Conservation (phyloP, 2,888 invertebrate genomes). For the Xestobium rufovillosum region DNA sequence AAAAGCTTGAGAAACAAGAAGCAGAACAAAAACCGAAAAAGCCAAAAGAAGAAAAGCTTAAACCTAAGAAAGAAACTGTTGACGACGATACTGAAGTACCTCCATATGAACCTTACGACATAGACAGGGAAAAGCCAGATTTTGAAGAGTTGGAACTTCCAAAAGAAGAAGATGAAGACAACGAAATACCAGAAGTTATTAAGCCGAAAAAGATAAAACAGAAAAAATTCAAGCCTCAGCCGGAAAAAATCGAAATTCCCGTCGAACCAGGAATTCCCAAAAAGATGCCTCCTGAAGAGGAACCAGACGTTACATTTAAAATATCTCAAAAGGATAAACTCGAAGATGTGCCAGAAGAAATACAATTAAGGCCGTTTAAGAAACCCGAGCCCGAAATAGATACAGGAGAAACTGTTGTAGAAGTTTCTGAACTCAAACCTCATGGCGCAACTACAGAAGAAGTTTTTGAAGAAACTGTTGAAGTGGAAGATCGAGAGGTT, state of each 20-base stretch:
- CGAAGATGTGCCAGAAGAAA: slow-evolving; percentile 26
- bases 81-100: slow-evolving; percentile 32
- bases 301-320: slow-evolving; percentile 33
- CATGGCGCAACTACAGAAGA: slow-evolving; percentile 31
- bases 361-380: slow-evolving; percentile 23
- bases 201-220: slow-evolving; percentile 21
- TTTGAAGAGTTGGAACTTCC: slow-evolving; percentile 34
- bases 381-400: slow-evolving; percentile 21
- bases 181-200: slow-evolving; percentile 32
- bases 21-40: slow-evolving; percentile 16
- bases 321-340: slow-evolving; percentile 21
- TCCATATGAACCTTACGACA: slow-evolving; percentile 39
- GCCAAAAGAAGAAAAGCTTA: slow-evolving; percentile 25
- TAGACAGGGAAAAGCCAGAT: slow-evolving; percentile 37
- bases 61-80: slow-evolving; percentile 28
- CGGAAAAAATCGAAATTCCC: slow-evolving; percentile 29
- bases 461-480: slow-evolving; percentile 28
- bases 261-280: slow-evolving; percentile 10
- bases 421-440: slow-evolving; percentile 22
- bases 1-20: slow-evolving; percentile 30
- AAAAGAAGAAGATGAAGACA: slow-evolving; percentile 32
- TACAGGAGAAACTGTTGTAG: slow-evolving; percentile 14
- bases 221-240: slow-evolving; percentile 41
- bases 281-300: slow-evolving; percentile 13
- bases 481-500: slow-evolving; percentile 31